A percentile compares a stretch with the other conserved stretches of the same genome.
Evolutionary conservation across 2,888 invertebrate genomes (phyloP).

Genomic region (Napeogenes inachia): DNA sequence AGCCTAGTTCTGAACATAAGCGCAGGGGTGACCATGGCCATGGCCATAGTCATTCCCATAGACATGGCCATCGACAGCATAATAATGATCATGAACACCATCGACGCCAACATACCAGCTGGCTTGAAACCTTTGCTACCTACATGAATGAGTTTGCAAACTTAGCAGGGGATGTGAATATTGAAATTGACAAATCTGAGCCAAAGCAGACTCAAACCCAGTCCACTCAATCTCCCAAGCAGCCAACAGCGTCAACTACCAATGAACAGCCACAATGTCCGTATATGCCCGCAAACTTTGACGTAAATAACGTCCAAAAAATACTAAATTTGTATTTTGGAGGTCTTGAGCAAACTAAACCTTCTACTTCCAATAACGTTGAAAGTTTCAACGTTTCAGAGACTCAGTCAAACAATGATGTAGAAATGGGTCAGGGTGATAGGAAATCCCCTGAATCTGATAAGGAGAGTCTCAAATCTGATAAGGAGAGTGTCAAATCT

Average conservation of each 20-base stretch:
- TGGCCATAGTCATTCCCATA: slow-evolving; percentile 30
- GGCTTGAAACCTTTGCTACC: slow-evolving; percentile 68
- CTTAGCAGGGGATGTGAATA: slow-evolving; percentile 61
- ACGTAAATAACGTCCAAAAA: slow-evolving; percentile 24
- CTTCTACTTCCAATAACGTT: slow-evolving; percentile 21
- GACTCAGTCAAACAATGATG: slow-evolving; percentile 29
- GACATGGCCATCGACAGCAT: slow-evolving; percentile 35
- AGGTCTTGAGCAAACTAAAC: slow-evolving; percentile 17
- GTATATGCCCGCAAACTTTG: slow-evolving; percentile 25
- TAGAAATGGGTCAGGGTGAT: slow-evolving; percentile 43
- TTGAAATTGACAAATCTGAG: slow-evolving; percentile 34
- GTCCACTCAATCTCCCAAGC: slow-evolving; percentile 28
- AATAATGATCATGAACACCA: slow-evolving; percentile 39
- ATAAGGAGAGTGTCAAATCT: slow-evolving; percentile 29
- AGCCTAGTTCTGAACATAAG: slow-evolving; percentile 44
- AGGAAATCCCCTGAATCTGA: slow-evolving; percentile 29
- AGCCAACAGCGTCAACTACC: slow-evolving; percentile 17
- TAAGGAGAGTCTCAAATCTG: slow-evolving; percentile 16
- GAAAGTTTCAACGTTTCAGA: slow-evolving; percentile 16
- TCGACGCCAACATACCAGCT: slow-evolving; percentile 48
- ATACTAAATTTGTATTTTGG: slow-evolving; percentile 32
- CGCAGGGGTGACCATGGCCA: slow-evolving; percentile 32
- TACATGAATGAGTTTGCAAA: slow-evolving; percentile 77
- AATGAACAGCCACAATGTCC: slow-evolving; percentile 27
- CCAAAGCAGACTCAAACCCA: slow-evolving; percentile 26